Percentiles rank a stretch among this genome's conserved stretches.
Evolutionary conservation across 2,888 invertebrate genomes (phyloP).

Genomic region (Bruchidius siliquastri): DNA sequence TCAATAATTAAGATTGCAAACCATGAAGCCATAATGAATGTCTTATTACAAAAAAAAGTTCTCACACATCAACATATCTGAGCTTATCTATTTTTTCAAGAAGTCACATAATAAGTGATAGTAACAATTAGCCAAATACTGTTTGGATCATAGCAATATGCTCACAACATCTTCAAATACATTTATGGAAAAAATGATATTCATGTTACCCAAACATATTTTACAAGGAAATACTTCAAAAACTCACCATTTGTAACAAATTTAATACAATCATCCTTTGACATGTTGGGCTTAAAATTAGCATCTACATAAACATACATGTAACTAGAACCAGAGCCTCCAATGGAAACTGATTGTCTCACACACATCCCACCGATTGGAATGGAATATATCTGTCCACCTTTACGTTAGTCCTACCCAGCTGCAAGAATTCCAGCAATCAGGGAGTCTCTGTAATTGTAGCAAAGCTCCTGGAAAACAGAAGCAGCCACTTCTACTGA

Average conservation of each 20-base stretch:
- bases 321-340: conserved; percentile 93
- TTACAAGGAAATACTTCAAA: background rate
- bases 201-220: too few species aligned
- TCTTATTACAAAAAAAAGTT: too few species aligned
- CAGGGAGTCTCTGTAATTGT: conserved; percentile 91
- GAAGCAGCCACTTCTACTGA: conserved; percentile 87
- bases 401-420: conserved; percentile 90
- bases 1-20: background rate
- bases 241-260: conserved; percentile 79
- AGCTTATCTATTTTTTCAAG: too few species aligned
- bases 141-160: too few species aligned
- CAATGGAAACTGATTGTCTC: conserved; percentile 80
- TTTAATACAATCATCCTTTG: conserved; percentile 76
- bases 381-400: conserved; percentile 74
- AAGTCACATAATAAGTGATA: too few species aligned
- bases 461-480: conserved; percentile 91
- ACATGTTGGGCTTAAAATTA: conserved; percentile 84
- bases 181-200: too few species aligned
- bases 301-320: conserved; percentile 94
- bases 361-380: conserved; percentile 82
- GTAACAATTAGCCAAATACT: too few species aligned
- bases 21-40: too few species aligned
- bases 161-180: too few species aligned
- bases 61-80: too few species aligned
- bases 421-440: conserved; percentile 94